Percentiles rank a stretch among this genome's conserved stretches.
These are phyloP conservation scores for Deilephila porcellus DNA, from an alignment of 2,888 invertebrate species.

Conservation along the genomic window DNA sequence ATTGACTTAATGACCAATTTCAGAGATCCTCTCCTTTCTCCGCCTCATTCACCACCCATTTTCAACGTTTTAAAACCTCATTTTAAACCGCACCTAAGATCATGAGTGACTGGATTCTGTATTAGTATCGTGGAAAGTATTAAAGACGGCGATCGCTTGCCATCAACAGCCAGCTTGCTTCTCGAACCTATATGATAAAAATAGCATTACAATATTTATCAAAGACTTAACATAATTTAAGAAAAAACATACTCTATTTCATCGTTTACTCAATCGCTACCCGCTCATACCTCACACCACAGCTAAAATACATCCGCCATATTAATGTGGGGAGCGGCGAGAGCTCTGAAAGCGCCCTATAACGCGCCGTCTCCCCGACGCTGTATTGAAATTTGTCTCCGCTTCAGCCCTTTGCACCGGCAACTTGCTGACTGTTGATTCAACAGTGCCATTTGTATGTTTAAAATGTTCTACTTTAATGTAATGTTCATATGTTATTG, in stretches of 20 bases:
- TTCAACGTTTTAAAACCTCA: no score
- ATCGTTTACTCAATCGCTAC: background rate
- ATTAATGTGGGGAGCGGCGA: slow-evolving; percentile 56
- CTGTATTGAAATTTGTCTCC: slow-evolving; percentile 79
- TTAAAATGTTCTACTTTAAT: background rate
- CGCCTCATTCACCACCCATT: no score
- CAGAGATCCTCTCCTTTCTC: no score
- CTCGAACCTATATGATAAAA: no score
- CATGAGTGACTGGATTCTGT: no score
- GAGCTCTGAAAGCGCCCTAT: slow-evolving; percentile 42
- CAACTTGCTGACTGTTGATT: slow-evolving; percentile 56
- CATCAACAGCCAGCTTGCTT: no score
- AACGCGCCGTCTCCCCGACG: slow-evolving; percentile 54
- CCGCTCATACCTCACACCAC: slow-evolving; percentile 45
- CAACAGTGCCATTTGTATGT: background rate
- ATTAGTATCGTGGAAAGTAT: no score
- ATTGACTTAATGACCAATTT: no score
- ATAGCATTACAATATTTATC: no score
- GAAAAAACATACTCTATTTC: background rate
- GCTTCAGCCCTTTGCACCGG: slow-evolving; percentile 48
- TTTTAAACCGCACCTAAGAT: no score
- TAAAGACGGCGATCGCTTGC: no score
- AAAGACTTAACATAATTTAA: background rate
- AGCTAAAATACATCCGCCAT: slow-evolving; percentile 54
- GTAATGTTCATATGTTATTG: background rate